phyloP scores from a whole-genome alignment of 1,140 invertebrate species.

The Galleria mellonella region DNA sequence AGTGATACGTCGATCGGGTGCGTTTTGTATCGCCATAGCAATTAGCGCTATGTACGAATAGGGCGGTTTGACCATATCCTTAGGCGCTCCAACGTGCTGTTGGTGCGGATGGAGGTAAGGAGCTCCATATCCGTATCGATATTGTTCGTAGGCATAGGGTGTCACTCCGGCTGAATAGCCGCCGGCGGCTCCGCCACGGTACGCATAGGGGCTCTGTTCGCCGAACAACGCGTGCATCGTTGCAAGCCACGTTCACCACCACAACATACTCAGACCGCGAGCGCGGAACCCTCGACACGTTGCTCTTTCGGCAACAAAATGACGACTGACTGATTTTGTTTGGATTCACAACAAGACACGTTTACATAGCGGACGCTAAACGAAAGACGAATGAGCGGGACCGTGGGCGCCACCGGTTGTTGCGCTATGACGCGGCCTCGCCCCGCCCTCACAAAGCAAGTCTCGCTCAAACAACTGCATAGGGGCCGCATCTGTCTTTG shows the following conservation, averaged over 20 bases:
- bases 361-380: slow-evolving; percentile 71
- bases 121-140: slow-evolving; percentile 82
- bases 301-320: slow-evolving; percentile 62
- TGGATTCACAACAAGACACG: slow-evolving; percentile 71
- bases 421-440: slow-evolving; percentile 10
- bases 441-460: slow-evolving; percentile 33
- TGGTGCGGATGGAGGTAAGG: slow-evolving; percentile 79
- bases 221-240: slow-evolving; percentile 91
- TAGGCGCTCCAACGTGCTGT: slow-evolving; percentile 81
- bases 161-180: slow-evolving; percentile 71
- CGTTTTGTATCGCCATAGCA: slow-evolving; percentile 97
- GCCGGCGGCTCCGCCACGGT: slow-evolving; percentile 59
- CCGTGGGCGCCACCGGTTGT: slow-evolving; percentile 35
- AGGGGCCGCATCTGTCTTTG: slow-evolving; percentile 13
- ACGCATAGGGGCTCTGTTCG: slow-evolving; percentile 85
- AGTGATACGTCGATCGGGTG: slow-evolving; percentile 95
- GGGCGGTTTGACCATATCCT: slow-evolving; percentile 96
- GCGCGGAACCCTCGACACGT: slow-evolving; percentile 48
- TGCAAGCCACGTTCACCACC: slow-evolving; percentile 44
- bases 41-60: slow-evolving; percentile 99
- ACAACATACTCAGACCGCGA: slow-evolving; percentile 50
- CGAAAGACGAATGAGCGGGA: slow-evolving; percentile 64
- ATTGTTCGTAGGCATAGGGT: slow-evolving; percentile 82
- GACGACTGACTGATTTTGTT: slow-evolving; percentile 72
- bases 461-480: slow-evolving; percentile 18